Base-by-base conservation (phyloP, 2,797 vertebrate species). In the Pagetopsis macropterus region DNA sequence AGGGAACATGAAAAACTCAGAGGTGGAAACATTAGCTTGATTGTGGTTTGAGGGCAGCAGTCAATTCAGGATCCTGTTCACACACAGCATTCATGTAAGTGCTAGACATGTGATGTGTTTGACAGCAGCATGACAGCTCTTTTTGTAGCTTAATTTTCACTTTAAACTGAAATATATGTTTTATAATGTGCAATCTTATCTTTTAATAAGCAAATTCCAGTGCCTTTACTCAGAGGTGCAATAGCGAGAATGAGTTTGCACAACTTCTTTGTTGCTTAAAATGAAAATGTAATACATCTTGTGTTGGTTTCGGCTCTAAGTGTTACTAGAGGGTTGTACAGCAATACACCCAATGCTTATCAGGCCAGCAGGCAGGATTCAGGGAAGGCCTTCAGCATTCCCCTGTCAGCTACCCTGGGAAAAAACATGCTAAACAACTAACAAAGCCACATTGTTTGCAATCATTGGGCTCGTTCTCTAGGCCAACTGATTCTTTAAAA, bases 261-360 rank as follows among this genome's bases (percentile, higher is more conserved):
- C 7, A 45, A 0, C 27, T 79, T 44, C 41, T 51, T 37, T 12
- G 2, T 50, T 40, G 15, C 9, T 62, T 21, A 6, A 19, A 63
- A 5, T n/a, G 13, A 33, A 59, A 65, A 54, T 1, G 1, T 54
- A 65, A 8, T 61, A 59, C 37, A 57, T 61, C 17, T 9, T 33
- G 9, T 21, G 55, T 23, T 61, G 21, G 16, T 21, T 55, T 54
- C n/a, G 21, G 0, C 33, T 63, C n/a, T 58, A 45, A n/a, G 3
- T 58, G 48, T 63, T 14, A 45, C 7, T 15, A 4, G 8, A 57
- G 14, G 49, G 6, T 2, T 65, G 23, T 14, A 13, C 15, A 1
- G 17, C 65, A 55, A 82, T 84, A 88, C 90, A 90, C 70, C 60
- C 27, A 7, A 37, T 16, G 31, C 70, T 86, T 84, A 88, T 92